phyloP scores from a whole-genome alignment of 2,888 invertebrate genomes.

The Podabrus alpinus region DNA sequence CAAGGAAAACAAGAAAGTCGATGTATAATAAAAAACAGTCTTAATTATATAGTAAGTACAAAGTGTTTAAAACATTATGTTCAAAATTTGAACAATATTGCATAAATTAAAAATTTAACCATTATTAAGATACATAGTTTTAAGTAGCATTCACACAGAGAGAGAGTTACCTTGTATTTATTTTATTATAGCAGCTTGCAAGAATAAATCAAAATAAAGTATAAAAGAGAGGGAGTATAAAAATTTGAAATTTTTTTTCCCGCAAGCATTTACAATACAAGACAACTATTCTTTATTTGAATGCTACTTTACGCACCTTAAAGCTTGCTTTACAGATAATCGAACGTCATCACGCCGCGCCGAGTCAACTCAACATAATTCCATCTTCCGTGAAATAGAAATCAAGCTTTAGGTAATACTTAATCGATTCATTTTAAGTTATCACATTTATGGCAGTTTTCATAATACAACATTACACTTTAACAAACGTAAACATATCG shows the following conservation, averaged over 20 bases:
- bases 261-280: no score
- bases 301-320: background rate
- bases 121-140: background rate
- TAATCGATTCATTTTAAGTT: background rate
- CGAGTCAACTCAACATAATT: no score
- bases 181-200: no score
- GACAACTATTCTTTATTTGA: no score
- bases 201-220: no score
- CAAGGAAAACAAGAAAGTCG: background rate
- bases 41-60: background rate
- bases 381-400: background rate
- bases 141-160: no score
- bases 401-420: background rate
- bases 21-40: background rate
- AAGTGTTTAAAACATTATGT: background rate
- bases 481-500: slow-evolving; percentile 42
- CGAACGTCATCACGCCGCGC: no score
- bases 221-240: no score
- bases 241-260: no score
- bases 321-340: no score
- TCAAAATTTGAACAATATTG: background rate
- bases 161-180: no score
- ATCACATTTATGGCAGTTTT: background rate
- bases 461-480: background rate
- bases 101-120: background rate